Evolutionary conservation across 2,797 vertebrate genomes (phyloP).

Genomic region (Bradypodion pumilum): DNA sequence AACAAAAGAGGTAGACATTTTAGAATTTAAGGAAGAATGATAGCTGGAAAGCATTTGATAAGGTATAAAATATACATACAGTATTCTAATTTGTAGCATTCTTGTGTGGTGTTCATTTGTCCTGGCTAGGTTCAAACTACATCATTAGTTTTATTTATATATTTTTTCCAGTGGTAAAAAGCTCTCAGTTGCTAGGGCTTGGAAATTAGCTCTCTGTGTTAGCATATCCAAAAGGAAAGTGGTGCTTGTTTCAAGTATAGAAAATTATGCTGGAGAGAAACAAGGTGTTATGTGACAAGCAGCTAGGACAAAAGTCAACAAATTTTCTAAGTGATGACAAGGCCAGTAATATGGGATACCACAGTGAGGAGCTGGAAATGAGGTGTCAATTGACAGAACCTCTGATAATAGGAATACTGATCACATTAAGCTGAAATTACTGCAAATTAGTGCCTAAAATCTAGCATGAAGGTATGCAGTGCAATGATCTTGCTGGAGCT

Average conservation of each 20-base stretch:
- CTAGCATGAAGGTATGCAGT: background rate
- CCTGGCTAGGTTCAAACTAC: constrained; percentile 59
- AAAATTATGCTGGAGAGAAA: constrained; percentile 43
- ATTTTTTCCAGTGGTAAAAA: constrained; percentile 19
- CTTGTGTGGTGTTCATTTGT: constrained; percentile 49
- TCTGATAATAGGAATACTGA: background rate
- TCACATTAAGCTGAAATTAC: background rate
- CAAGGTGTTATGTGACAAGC: constrained; percentile 47
- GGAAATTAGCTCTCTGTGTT: constrained; percentile 67
- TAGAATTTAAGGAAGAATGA: constrained; percentile 51
- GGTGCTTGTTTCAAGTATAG: constrained; percentile 54
- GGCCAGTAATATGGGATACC: constrained; percentile 22
- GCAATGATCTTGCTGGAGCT: background rate
- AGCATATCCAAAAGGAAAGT: constrained; percentile 59
- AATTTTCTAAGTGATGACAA: constrained; percentile 55
- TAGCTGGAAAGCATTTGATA: constrained; percentile 52
- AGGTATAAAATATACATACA: constrained; percentile 57
- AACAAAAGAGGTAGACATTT: constrained; percentile 49
- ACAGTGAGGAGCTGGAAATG: constrained; percentile 32
- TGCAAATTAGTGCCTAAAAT: background rate
- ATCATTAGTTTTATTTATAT: constrained; percentile 65
- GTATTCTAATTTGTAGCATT: constrained; percentile 54
- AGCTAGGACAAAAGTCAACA: constrained; percentile 61
- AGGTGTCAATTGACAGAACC: constrained; percentile 30
- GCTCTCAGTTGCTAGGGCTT: constrained; percentile 58